Base-by-base conservation (phyloP, 2,888 invertebrate genomes). In the Drosophila nr. fundita region DNA sequence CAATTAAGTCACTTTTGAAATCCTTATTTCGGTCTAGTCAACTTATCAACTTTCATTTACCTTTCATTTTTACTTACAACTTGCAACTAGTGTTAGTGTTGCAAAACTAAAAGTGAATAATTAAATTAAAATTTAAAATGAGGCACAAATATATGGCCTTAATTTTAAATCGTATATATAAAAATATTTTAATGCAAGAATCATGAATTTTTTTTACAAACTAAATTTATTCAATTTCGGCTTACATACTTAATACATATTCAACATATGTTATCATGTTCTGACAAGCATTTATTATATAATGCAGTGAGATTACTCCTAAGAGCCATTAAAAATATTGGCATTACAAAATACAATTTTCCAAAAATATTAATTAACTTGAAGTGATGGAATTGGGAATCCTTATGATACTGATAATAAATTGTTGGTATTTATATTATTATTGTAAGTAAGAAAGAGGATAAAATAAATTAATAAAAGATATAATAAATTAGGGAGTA, bases 1-100 rank as follows among this genome's bases (percentile, higher is more conserved):
- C 53, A 55, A 76, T 72, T 65, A 50, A 52, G 58, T 61, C 72
- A 24, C 18, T 48, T 62, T 45, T 49, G 15, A 61, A 40, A n/a
- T 30, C 11, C 40, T 55, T 15, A 63, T 36, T 54, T 32, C 32
- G 27, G 8, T 5, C 13, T 21, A 5, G 11, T 48, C 21, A 42
- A 21, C 40, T 40, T n/a, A n/a, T n/a, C 5, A 40, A 11, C 42
- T 42, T 42, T 13, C 3, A 21, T 13, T n/a, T 21, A 42, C 3
- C 13, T 21, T 4, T 7, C 4, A 42, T 13, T 42, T 42, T 21
- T 21, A 13, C 21, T 15, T 21, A 7, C 21, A 7, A 7, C n/a
- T n/a, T n/a, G n/a, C n/a, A n/a, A n/a, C n/a, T n/a, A n/a, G n/a
- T n/a, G n/a, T n/a, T n/a, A n/a, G n/a, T n/a, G n/a, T n/a, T n/a